Conservation (phyloP, 2,113 vertebrate genomes). For the Corydoras sp. region DNA sequence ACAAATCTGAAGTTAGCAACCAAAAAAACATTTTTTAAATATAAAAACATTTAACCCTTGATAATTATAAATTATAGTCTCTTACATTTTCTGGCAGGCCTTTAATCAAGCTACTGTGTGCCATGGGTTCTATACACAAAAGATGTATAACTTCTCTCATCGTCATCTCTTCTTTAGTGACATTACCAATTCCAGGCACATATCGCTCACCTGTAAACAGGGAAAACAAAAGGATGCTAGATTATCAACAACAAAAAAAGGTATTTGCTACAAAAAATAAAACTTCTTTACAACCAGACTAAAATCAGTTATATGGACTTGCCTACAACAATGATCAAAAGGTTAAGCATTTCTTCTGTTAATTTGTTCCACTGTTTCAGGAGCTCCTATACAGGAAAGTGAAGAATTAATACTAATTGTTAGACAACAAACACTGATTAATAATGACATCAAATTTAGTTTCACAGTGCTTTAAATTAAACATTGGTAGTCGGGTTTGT, state of each 20-base stretch:
- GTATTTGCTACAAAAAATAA: too few relatives aligned
- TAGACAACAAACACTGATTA: background rate
- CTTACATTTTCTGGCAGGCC: slow-evolving; percentile 91
- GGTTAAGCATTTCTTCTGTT: slow-evolving; percentile 91
- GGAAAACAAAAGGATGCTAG: too few relatives aligned
- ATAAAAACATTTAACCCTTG: too few relatives aligned
- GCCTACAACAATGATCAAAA: slow-evolving; percentile 86
- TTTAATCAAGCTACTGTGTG: slow-evolving; percentile 89
- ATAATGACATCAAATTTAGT: too few relatives aligned
- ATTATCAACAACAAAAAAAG: too few relatives aligned
- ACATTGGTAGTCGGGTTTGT: too few relatives aligned
- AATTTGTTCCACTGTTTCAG: slow-evolving; percentile 82
- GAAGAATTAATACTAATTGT: background rate
- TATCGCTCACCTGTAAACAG: slow-evolving; percentile 81
- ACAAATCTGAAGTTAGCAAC: slow-evolving; percentile 5
- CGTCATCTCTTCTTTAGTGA: slow-evolving; percentile 86
- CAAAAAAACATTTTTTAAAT: too few relatives aligned
- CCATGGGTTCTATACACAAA: slow-evolving; percentile 94
- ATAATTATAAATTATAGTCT: background rate
- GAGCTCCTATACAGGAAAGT: slow-evolving; percentile 72
- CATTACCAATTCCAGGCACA: slow-evolving; percentile 83
- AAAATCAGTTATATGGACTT: slow-evolving; percentile 40
- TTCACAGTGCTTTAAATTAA: too few relatives aligned
- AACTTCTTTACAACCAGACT: too few relatives aligned
- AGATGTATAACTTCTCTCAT: slow-evolving; percentile 94